These are phyloP conservation scores for Tribolium castaneum DNA, from an alignment of 1,140 invertebrate genomes.

Conservation along the genomic window DNA sequence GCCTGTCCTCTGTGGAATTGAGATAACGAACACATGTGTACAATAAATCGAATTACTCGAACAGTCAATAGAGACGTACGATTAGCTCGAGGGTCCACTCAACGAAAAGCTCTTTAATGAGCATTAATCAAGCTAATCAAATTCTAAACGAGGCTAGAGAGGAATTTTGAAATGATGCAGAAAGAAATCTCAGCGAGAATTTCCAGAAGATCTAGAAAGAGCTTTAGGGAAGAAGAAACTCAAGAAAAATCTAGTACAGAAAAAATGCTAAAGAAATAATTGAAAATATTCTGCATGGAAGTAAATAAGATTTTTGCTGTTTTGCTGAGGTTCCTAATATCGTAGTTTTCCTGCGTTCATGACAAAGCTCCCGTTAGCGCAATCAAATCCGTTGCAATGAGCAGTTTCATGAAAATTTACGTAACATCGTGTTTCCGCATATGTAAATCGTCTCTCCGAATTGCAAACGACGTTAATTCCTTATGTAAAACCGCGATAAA, in stretches of 20 bases:
- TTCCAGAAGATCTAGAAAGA: too few relatives aligned
- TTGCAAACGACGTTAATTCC: constrained; percentile 1
- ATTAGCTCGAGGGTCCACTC: background rate
- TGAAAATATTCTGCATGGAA: too few relatives aligned
- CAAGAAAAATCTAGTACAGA: too few relatives aligned
- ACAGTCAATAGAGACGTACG: background rate
- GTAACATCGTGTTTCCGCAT: background rate
- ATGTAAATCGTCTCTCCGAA: constrained; percentile 1
- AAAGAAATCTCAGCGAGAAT: too few relatives aligned
- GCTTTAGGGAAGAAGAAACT: too few relatives aligned
- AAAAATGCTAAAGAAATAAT: too few relatives aligned
- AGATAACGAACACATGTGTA: background rate
- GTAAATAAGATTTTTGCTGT: too few relatives aligned
- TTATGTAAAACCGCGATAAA: constrained; percentile 12
- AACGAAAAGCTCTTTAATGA: background rate
- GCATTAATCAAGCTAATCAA: background rate
- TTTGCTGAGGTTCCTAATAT: too few relatives aligned
- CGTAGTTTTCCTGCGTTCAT: too few relatives aligned
- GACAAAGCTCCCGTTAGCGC: background rate
- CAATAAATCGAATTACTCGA: background rate
- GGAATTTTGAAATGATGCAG: too few relatives aligned
- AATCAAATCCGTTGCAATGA: constrained; percentile 12
- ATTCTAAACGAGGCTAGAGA: too few relatives aligned
- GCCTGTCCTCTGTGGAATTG: background rate
- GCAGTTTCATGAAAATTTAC: constrained; percentile 14